A percentile compares a stretch with the other conserved stretches of the same genome.
Conservation (phyloP, 2,888 invertebrate genomes). For the Nesidiocoris tenuis region DNA sequence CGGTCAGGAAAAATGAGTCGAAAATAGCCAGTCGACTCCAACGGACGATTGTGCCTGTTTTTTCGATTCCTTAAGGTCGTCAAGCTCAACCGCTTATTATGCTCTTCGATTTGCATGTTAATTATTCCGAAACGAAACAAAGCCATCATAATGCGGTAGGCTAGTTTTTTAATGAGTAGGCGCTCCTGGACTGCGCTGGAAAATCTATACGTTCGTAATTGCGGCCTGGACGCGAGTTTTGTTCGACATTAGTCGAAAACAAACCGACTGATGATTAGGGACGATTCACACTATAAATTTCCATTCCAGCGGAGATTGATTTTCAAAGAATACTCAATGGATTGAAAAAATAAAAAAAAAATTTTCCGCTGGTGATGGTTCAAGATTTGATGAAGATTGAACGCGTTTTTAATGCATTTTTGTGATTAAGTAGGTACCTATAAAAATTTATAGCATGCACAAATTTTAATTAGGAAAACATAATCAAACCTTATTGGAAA, state of each 20-base stretch:
- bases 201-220: neutral
- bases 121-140: slow-evolving; percentile 14
- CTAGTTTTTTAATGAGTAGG: slow-evolving; percentile 6
- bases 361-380: too few relatives aligned
- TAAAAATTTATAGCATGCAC: too few relatives aligned
- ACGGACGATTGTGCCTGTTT: neutral
- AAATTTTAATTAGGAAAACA: too few relatives aligned
- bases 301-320: too few relatives aligned
- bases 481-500: too few relatives aligned
- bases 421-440: too few relatives aligned
- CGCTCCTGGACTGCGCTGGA: neutral
- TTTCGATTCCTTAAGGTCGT: neutral
- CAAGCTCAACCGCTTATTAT: neutral
- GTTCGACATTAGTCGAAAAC: neutral
- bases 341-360: too few relatives aligned
- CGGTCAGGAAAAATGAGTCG: neutral
- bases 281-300: too few relatives aligned
- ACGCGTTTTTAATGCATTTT: too few relatives aligned
- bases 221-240: neutral
- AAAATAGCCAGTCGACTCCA: neutral
- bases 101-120: slow-evolving; percentile 13
- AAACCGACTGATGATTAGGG: neutral
- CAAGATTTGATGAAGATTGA: too few relatives aligned
- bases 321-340: too few relatives aligned
- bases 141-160: slow-evolving; percentile 17